Evolutionary conservation across 2,888 invertebrate genomes (phyloP).

Genomic region (Agrotis segetum): DNA sequence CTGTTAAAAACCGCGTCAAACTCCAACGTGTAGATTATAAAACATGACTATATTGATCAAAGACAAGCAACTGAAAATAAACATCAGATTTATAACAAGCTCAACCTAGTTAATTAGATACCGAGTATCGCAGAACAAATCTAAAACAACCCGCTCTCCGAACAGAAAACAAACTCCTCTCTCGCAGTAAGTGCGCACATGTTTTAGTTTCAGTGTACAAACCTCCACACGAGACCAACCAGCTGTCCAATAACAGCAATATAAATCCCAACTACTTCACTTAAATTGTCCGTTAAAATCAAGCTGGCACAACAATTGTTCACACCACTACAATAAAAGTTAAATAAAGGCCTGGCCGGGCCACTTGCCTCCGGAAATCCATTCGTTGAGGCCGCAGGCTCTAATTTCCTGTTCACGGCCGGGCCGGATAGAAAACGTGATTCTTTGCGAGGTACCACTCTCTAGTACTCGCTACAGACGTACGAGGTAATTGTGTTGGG

Average conservation of each 20-base stretch:
- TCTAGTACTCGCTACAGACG: slow-evolving; percentile 13
- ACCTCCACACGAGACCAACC: slow-evolving; percentile 2
- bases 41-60: no score
- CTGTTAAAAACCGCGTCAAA: no score
- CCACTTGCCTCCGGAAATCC: slow-evolving; percentile 76
- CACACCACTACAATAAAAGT: slow-evolving; percentile 73
- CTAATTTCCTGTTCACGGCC: slow-evolving; percentile 78
- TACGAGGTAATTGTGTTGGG: slow-evolving; percentile 31
- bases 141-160: not conserved
- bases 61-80: no score
- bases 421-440: slow-evolving; percentile 70
- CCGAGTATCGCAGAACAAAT: not conserved
- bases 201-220: slow-evolving; percentile 38
- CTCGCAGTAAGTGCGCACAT: slow-evolving; percentile 23
- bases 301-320: slow-evolving; percentile 61
- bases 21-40: no score
- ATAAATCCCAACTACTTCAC: slow-evolving; percentile 61
- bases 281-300: slow-evolving; percentile 66
- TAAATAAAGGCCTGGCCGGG: slow-evolving; percentile 72
- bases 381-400: slow-evolving; percentile 76
- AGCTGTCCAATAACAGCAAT: slow-evolving; percentile 51
- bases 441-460: slow-evolving; percentile 51
- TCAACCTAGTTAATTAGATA: not conserved
- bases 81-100: no score
- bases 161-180: slow-evolving; percentile 17